These are phyloP conservation scores for Brienomyrus brachyistius DNA, from an alignment of 2,113 vertebrate genomes.

Conservation along the genomic window DNA sequence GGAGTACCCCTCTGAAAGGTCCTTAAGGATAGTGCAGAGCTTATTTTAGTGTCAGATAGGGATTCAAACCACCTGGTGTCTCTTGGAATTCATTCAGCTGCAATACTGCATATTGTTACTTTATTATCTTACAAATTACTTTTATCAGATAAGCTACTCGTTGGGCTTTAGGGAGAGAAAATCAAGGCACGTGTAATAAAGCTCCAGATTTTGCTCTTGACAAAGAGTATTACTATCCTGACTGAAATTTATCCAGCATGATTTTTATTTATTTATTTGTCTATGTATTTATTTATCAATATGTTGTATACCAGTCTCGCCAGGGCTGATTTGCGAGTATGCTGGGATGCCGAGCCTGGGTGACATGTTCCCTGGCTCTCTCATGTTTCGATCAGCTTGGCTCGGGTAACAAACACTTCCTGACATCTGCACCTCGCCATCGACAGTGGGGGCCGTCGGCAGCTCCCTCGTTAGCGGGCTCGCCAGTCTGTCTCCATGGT, in stretches of 20 bases:
- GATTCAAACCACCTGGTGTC: slow-evolving; percentile 47
- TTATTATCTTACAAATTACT: slow-evolving; percentile 17
- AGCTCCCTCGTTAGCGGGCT: slow-evolving; percentile 43
- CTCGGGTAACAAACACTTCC: slow-evolving; percentile 22
- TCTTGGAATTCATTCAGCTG: slow-evolving; percentile 45
- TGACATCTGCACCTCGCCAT: slow-evolving; percentile 34
- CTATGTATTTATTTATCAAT: neutral
- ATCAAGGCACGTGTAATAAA: neutral
- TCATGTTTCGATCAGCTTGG: slow-evolving; percentile 6
- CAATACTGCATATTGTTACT: slow-evolving; percentile 24
- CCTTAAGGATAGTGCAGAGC: slow-evolving; percentile 41
- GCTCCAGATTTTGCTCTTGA: neutral
- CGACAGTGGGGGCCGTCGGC: slow-evolving; percentile 22
- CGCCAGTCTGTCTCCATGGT: slow-evolving; percentile 55
- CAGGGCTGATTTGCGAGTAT: neutral
- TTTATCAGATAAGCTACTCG: slow-evolving; percentile 15
- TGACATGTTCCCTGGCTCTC: neutral
- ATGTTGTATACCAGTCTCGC: neutral
- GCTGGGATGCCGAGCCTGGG: neutral
- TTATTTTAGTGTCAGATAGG: slow-evolving; percentile 43
- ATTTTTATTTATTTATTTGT: neutral
- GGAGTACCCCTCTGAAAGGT: slow-evolving; percentile 36
- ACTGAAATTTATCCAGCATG: neutral
- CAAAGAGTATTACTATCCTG: neutral
- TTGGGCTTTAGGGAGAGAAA: neutral